Evolutionary conservation across 2,113 vertebrate species (phyloP).

Genomic region (Zeus faber): DNA sequence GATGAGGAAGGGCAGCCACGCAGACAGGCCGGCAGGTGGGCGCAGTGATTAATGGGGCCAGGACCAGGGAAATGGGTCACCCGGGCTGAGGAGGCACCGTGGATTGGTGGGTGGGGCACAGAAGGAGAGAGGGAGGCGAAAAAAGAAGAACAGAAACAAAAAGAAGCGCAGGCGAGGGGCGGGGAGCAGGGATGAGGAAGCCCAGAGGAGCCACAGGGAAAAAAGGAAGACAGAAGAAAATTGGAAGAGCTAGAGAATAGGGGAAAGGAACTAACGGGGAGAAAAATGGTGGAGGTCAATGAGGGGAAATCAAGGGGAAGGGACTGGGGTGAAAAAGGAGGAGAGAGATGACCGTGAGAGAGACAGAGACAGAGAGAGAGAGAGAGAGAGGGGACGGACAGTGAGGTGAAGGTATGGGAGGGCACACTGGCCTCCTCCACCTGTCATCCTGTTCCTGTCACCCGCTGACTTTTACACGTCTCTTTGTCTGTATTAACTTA

Average conservation of each 20-base stretch:
- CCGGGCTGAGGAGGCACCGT: conserved; percentile 32
- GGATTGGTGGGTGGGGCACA: conserved; percentile 12
- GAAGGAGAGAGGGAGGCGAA: background rate
- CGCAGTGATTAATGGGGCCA: conserved; percentile 68
- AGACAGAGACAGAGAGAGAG: background rate
- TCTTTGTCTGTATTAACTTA: background rate
- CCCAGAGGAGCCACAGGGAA: background rate
- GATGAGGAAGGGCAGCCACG: conserved; percentile 58
- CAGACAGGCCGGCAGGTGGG: conserved; percentile 5
- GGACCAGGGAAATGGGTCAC: conserved; percentile 69
- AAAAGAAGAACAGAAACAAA: background rate
- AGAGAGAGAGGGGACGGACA: background rate
- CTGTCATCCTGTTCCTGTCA: conserved; percentile 9
- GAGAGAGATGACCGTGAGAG: conserved; percentile 3
- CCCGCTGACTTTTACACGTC: conserved; percentile 6
- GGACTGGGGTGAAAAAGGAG: background rate
- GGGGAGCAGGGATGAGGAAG: background rate
- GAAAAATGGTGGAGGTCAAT: too few relatives aligned
- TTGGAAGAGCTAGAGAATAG: too few relatives aligned
- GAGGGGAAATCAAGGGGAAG: background rate
- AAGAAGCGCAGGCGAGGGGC: background rate
- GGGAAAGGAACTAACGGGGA: too few relatives aligned
- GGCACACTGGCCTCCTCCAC: background rate
- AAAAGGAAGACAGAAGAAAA: background rate
- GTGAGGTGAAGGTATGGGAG: background rate